Evolutionary conservation across 2,113 vertebrate genomes (phyloP), one percentile per base, ranked within the genome.

Genomic region (Gopherus evgoodei): DNA sequence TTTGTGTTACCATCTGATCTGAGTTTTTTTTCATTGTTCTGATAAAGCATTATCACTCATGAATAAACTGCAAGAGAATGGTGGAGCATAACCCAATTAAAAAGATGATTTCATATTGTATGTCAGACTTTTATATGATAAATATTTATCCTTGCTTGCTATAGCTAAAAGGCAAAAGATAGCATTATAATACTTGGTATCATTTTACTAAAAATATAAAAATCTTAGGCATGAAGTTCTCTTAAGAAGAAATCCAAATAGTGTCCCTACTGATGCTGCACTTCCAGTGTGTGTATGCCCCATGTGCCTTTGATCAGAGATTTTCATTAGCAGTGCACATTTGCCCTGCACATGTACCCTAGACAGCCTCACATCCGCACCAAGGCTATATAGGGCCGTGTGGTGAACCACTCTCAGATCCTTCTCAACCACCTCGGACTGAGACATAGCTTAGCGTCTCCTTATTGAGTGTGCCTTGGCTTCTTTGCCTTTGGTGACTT

Each of bases 71-170:
- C 52, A 88, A 87, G 24, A 24, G 11, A 17, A 25, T 35, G 5
- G 13, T 31, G 25, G 29, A 72, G 25, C 11, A 42, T 19, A 72
- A 35, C 9, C 13, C 50, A 19, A 24, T 56, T 27, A 56, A 76
- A 5, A 54, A 81, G 31, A 7, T 84, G 25, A 2, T 80, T 50
- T 81, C 0, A 0, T 54, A 25, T 21, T 38, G 16, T 25, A 56
- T 31, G 65, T 19, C 17, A 54, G 16, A 11, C 31, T 47, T 38
- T 80, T 35, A 27, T 47, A 25, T 54, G 62, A 65, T 31, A 16
- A 31, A 14, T 25, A 52, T 78, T 83, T 78, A 10, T 83, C 21
- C 76, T 83, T 44, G 42, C 44, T 75, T 91, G 57, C 47, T 91
- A 0, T 65, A 79, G 22, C 49, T 50, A 69, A 65, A 65, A 65